These are phyloP conservation scores for Tylochromis polylepis DNA, from an alignment of 2,113 vertebrate genomes.

Conservation along the genomic window DNA sequence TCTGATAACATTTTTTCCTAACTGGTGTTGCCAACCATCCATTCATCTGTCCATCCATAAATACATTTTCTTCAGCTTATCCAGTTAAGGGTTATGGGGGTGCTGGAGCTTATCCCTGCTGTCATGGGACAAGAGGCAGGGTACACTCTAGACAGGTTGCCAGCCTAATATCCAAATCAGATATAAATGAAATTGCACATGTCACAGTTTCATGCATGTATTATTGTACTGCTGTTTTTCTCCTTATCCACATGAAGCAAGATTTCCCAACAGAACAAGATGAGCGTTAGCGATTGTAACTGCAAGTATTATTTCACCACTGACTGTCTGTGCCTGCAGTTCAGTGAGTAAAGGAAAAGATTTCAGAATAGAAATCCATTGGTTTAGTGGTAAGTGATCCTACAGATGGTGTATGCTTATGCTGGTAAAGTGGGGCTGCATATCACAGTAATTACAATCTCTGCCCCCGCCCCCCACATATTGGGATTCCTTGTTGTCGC, in stretches of 20 bases:
- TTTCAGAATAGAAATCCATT: neutral
- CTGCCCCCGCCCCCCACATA: neutral
- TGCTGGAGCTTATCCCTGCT: neutral
- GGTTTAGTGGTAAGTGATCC: neutral
- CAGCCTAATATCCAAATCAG: neutral
- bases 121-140: neutral
- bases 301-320: neutral
- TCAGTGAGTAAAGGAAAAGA: neutral
- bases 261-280: neutral
- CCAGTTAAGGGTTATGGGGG: neutral
- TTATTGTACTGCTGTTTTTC: neutral
- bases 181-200: neutral
- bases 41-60: neutral
- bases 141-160: neutral
- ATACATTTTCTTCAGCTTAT: neutral
- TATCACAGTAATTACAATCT: conserved; percentile 7
- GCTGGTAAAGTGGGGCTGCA: neutral
- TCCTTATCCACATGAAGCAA: neutral
- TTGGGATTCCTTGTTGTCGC: neutral
- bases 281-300: neutral
- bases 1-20: neutral
- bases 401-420: conserved; percentile 21
- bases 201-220: neutral
- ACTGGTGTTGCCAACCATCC: neutral
- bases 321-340: neutral